A percentile compares a stretch with the other conserved stretches of the same genome.
These are phyloP conservation scores for Chionomys nivalis DNA, from an alignment of 2,113 vertebrate species.

Conservation along the genomic window DNA sequence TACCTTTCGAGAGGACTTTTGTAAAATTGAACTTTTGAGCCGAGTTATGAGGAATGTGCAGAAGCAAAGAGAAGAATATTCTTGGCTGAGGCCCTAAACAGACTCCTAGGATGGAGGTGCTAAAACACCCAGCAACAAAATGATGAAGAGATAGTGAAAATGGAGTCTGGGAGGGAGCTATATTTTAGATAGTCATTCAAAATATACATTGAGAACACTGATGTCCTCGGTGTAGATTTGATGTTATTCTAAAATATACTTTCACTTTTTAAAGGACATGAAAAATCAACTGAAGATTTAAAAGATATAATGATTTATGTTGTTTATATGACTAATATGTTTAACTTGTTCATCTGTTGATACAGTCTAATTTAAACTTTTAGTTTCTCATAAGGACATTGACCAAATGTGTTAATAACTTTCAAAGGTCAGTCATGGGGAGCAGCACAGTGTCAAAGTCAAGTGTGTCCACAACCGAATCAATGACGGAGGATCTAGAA, in stretches of 20 bases:
- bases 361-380: slow-evolving; percentile 24
- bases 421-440: slow-evolving; percentile 86
- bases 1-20: neutral
- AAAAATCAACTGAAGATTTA: slow-evolving; percentile 2
- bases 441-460: slow-evolving; percentile 87
- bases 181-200: slow-evolving; percentile 23
- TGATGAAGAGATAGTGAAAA: neutral
- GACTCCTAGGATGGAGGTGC: neutral
- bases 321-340: slow-evolving; percentile 22
- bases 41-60: slow-evolving; percentile 6
- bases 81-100: neutral
- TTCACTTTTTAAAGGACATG: slow-evolving; percentile 35
- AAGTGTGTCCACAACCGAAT: slow-evolving; percentile 81
- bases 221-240: neutral
- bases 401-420: slow-evolving; percentile 58
- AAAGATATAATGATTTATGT: neutral
- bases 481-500: slow-evolving; percentile 84
- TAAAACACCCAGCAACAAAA: neutral
- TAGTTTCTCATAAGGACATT: slow-evolving; percentile 28
- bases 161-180: neutral
- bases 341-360: slow-evolving; percentile 15
- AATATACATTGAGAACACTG: neutral
- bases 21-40: slow-evolving; percentile 23
- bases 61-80: neutral
- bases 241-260: slow-evolving; percentile 19